A percentile compares a stretch with the other conserved stretches of the same genome.
These are phyloP conservation scores for Teleiodes luculella DNA, from an alignment of 2,888 invertebrate genomes.

Conservation along the genomic window DNA sequence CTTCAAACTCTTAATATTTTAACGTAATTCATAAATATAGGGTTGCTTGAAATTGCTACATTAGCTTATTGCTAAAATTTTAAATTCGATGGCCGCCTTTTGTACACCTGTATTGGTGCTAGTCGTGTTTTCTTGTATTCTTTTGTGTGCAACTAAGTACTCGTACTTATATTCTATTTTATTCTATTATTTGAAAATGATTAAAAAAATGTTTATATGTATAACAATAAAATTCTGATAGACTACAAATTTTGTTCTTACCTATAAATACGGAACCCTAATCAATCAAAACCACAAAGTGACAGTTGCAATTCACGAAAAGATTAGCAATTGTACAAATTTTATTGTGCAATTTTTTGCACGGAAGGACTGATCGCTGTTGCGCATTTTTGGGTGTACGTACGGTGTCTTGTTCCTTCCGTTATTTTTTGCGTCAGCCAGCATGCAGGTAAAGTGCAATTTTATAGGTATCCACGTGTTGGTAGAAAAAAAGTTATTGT, in stretches of 20 bases:
- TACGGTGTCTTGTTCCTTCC: constrained; percentile 5
- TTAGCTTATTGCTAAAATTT: background rate
- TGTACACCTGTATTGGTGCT: no score
- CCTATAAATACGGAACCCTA: constrained; percentile 32
- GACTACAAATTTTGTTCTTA: no score
- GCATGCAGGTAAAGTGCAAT: background rate
- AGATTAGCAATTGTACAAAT: constrained; percentile 12
- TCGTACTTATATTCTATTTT: no score
- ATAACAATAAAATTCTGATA: no score
- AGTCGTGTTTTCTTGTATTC: no score
- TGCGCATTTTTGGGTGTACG: constrained; percentile 12
- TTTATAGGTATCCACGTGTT: background rate
- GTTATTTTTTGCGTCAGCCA: background rate
- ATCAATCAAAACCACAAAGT: constrained; percentile 38
- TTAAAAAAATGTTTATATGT: no score
- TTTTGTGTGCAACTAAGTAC: no score
- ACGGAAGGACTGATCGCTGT: constrained; percentile 4
- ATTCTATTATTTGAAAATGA: no score
- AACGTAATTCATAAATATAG: no score
- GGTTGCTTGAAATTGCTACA: no score
- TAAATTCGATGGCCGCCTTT: no score
- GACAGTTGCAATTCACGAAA: constrained; percentile 30
- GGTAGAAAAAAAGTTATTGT: background rate
- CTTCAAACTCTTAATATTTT: no score
- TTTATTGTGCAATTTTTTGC: constrained; percentile 9